Evolutionary conservation across 1,140 invertebrate genomes (phyloP).

Genomic region (Cyrtorhinus lividipennis): DNA sequence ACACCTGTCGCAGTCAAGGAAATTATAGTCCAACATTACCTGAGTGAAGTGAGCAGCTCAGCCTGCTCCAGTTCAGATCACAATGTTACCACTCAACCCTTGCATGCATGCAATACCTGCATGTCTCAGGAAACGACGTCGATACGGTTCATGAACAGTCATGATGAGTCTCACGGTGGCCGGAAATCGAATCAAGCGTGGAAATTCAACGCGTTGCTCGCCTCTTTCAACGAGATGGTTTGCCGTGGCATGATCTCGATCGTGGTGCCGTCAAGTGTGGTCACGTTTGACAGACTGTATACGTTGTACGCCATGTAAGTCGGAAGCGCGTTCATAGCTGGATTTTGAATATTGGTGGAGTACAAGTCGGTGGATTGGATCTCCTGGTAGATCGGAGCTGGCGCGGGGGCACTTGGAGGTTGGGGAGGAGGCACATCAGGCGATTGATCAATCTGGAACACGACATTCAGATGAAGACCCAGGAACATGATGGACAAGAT

Average conservation of each 20-base stretch:
- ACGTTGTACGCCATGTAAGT: constrained; percentile 16
- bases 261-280: not conserved
- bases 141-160: too few species aligned
- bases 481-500: too few species aligned
- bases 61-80: too few species aligned
- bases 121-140: too few species aligned
- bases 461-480: too few species aligned
- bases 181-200: not conserved
- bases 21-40: too few species aligned
- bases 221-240: not conserved
- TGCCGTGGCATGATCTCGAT: not conserved
- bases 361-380: constrained; percentile 7
- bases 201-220: not conserved
- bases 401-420: not conserved
- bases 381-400: not conserved
- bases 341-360: not conserved
- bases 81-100: too few species aligned
- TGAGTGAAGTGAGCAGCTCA: too few species aligned
- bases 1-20: too few species aligned
- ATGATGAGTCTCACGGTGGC: too few species aligned
- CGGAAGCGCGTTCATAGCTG: not conserved
- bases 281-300: constrained; percentile 10
- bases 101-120: too few species aligned
- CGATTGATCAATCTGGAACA: too few species aligned
- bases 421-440: not conserved